Evolutionary conservation across 2,113 vertebrate genomes (phyloP), one percentile per base, ranked within the genome.

Genomic region (Cyprinodon tularosa): DNA sequence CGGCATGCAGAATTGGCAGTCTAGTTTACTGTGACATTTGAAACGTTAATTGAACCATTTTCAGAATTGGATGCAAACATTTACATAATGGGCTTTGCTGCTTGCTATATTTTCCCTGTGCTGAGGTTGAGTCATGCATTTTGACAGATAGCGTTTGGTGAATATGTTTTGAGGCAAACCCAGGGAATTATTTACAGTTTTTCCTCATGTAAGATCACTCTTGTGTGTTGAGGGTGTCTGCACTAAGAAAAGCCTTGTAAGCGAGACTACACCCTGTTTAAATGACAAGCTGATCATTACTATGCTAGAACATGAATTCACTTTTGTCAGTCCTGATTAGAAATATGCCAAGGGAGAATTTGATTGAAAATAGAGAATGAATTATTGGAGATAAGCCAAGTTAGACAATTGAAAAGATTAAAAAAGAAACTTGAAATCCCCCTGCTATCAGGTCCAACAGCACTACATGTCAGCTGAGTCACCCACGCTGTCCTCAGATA

Each of bases 111-210:
- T 48, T 78, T 20, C 39, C 42, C 13, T 61, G 4, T 37, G 42
- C 15, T 61, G 62, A 37, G 62, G 67, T 70, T 22, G 66, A 80
- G 40, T 66, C 72, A 37, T 75, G 50, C 36, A 42, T 40, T 69
- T 69, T 74, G 36, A 47, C 40, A 75, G 20, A 38, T 38, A 37
- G 39, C 60, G 48, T 74, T 44, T 29, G n/a, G 37, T 47, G 50
- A 74, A 66, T 67, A 4, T 13, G 39, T 45, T 70, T 63, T 36
- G 39, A 37, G 45, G 20, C 44, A 72, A 79, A 38, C n/a, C 66
- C 47, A 64, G 45, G 5, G 38, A 79, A 65, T 63, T 68, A 36
- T 65, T 60, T 48, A 73, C 29, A 6, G 72, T 39, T 63, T 61
- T 67, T 47, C 45, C 62, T 29, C 20, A 39, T 17, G 12, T 13